Evolutionary conservation across 2,888 invertebrate genomes (phyloP).

Genomic region (Leucoma salicis): DNA sequence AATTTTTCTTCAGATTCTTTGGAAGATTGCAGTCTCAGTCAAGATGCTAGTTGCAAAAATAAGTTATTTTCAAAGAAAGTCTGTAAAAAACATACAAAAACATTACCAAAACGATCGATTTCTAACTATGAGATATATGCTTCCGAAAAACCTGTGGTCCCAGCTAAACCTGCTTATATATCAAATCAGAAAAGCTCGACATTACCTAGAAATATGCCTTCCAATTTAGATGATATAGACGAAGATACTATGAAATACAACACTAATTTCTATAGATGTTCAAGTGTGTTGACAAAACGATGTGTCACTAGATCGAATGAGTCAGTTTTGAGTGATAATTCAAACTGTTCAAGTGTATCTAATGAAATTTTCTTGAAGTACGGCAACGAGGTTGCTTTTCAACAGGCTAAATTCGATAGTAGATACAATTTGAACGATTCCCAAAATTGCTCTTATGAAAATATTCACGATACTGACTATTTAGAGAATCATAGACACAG

Average conservation of each 20-base stretch:
- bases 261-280: constrained; percentile 68
- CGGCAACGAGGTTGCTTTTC: constrained; percentile 75
- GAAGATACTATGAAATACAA: constrained; percentile 72
- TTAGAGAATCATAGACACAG: constrained; percentile 84
- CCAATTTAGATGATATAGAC: constrained; percentile 78
- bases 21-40: constrained; percentile 85
- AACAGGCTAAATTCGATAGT: constrained; percentile 69
- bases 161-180: constrained; percentile 62
- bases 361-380: constrained; percentile 79
- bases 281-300: constrained; percentile 76
- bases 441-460: constrained; percentile 73
- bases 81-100: constrained; percentile 79
- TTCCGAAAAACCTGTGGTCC: constrained; percentile 66
- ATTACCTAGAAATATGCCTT: constrained; percentile 77
- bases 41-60: constrained; percentile 76
- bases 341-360: constrained; percentile 75
- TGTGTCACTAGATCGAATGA: constrained; percentile 84
- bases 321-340: constrained; percentile 75
- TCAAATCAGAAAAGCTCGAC: constrained; percentile 72
- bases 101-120: constrained; percentile 84
- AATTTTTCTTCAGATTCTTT: constrained; percentile 91
- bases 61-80: constrained; percentile 77
- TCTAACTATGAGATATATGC: constrained; percentile 90
- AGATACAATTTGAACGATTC: constrained; percentile 75
- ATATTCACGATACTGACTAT: constrained; percentile 65